A percentile compares a stretch with the other conserved stretches of the same genome.
Conservation (phyloP, 2,113 vertebrate species). For the Pterocles gutturalis region DNA sequence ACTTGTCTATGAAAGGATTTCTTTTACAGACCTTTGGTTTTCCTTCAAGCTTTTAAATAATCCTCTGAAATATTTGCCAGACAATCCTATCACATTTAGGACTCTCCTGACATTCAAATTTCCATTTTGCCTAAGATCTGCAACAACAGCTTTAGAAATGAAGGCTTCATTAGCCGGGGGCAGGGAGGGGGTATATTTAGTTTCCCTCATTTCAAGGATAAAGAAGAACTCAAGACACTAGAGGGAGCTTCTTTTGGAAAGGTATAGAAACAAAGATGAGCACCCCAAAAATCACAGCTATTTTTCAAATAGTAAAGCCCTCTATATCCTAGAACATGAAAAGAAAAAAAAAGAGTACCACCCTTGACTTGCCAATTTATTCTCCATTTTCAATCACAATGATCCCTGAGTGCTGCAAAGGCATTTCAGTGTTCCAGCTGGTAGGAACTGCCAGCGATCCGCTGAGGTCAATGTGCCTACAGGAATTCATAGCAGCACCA, state of each 20-base stretch:
- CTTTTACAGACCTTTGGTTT: neutral
- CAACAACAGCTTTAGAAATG: neutral
- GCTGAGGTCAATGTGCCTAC: neutral
- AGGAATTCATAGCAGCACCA: neutral
- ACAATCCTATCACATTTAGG: neutral
- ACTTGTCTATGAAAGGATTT: neutral
- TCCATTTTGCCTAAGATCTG: neutral
- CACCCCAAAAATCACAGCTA: neutral
- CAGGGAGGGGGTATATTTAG: neutral
- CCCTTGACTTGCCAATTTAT: neutral
- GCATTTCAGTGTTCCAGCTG: neutral
- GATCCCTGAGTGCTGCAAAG: neutral
- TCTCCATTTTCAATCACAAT: neutral
- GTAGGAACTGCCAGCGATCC: neutral
- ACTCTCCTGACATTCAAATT: neutral
- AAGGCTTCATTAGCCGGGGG: neutral
- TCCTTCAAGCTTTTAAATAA: neutral
- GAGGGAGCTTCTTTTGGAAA: neutral
- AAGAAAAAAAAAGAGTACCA: accelerated
- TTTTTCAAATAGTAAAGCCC: neutral
- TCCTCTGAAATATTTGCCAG: constrained; percentile 22
- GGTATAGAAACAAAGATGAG: neutral
- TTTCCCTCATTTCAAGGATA: neutral
- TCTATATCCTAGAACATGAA: neutral
- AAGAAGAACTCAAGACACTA: neutral